Conservation (phyloP, 2,797 vertebrate genomes). For the Eulemur mongoz region DNA sequence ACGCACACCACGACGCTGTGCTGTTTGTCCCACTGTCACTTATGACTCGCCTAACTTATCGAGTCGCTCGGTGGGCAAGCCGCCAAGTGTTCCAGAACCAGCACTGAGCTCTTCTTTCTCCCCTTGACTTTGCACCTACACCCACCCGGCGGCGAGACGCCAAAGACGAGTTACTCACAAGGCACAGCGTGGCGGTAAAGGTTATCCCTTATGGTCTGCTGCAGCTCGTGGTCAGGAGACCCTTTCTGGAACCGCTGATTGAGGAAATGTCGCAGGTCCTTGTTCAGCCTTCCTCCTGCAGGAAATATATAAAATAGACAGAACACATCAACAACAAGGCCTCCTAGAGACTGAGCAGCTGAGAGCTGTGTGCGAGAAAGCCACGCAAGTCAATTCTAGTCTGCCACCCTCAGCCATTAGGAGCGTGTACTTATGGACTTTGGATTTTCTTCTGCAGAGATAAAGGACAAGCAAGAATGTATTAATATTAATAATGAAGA, state of each 20-base stretch:
- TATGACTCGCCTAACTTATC: neutral
- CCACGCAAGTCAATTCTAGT: neutral
- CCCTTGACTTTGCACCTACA: neutral
- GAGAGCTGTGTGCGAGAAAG: neutral
- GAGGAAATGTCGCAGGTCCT: conserved; percentile 97
- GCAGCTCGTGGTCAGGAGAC: conserved; percentile 95
- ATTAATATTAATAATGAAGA: neutral
- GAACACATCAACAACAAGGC: neutral
- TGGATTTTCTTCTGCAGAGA: neutral
- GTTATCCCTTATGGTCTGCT: conserved; percentile 98
- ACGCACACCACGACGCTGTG: neutral
- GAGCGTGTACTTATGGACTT: neutral
- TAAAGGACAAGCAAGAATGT: neutral
- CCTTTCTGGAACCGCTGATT: conserved; percentile 98
- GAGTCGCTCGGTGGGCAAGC: neutral
- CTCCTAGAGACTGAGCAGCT: neutral
- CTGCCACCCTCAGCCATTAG: neutral
- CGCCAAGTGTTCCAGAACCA: neutral
- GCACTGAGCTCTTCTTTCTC: too few relatives aligned
- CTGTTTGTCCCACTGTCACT: neutral
- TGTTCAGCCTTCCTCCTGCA: conserved; percentile 96
- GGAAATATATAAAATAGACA: conserved; percentile 62
- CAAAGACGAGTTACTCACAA: conserved; percentile 91
- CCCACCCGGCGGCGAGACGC: neutral
- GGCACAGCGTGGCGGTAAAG: conserved; percentile 99